phyloP scores from a whole-genome alignment of 2,113 vertebrate species.

The Crypturellus undulatus region DNA sequence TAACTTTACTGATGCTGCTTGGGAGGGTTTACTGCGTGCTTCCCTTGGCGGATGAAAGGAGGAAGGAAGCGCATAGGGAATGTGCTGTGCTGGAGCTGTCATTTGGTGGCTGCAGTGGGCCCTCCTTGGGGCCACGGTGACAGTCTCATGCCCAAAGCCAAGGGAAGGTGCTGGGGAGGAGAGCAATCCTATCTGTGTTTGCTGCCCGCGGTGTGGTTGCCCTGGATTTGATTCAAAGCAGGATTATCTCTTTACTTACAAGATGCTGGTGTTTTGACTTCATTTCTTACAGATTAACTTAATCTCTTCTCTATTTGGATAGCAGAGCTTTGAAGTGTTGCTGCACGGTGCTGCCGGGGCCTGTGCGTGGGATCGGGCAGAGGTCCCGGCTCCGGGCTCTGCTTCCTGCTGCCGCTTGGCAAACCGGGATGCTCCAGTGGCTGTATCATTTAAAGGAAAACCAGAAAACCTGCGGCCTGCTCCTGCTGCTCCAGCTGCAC shows the following conservation, averaged over 20 bases:
- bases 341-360: not conserved
- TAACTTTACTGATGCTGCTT: not conserved
- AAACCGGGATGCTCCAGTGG: not conserved
- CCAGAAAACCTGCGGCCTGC: not conserved
- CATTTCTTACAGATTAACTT: not conserved
- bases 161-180: not conserved
- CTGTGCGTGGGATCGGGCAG: not conserved
- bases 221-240: conserved; percentile 18
- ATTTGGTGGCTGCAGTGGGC: not conserved
- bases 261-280: not conserved
- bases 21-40: not conserved
- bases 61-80: not conserved
- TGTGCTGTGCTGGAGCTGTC: not conserved
- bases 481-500: not conserved
- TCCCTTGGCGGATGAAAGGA: not conserved
- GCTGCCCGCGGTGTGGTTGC: not conserved
- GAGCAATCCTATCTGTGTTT: not conserved
- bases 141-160: not conserved
- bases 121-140: not conserved
- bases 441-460: not conserved
- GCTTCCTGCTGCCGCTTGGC: not conserved
- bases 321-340: not conserved
- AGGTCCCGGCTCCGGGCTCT: not conserved
- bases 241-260: not conserved
- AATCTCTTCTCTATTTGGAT: not conserved